These are phyloP conservation scores for Pao palembangensis DNA, from an alignment of 2,113 vertebrate genomes.

Conservation along the genomic window DNA sequence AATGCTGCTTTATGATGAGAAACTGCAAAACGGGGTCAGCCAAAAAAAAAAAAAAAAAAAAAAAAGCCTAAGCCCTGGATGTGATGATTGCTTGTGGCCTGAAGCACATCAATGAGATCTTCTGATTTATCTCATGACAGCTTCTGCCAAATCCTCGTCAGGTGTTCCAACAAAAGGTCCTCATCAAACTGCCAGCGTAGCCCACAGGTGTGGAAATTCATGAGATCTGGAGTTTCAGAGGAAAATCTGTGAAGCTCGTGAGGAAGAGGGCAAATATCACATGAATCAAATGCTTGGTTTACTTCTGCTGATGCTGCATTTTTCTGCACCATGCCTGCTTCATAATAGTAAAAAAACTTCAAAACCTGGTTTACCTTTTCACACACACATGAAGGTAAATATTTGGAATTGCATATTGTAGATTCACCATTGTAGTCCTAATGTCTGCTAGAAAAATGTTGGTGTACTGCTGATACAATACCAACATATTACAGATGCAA, in stretches of 20 bases:
- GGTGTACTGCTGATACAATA: too few species aligned
- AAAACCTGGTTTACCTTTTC: too few species aligned
- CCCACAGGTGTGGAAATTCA: constrained; percentile 23
- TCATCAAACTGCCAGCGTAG: constrained; percentile 14
- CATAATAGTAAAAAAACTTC: too few species aligned
- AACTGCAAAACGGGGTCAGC: not conserved
- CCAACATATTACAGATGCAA: too few species aligned
- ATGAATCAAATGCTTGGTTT: too few species aligned
- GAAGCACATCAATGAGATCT: constrained; percentile 17
- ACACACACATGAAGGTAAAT: too few species aligned
- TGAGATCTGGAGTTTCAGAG: not conserved
- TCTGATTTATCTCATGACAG: constrained; percentile 6
- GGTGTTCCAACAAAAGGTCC: not conserved
- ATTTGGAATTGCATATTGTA: too few species aligned
- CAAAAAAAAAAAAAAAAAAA: not conserved
- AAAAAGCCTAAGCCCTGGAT: not conserved
- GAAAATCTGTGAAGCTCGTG: constrained; percentile 9
- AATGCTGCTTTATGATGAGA: not conserved
- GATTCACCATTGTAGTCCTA: too few species aligned
- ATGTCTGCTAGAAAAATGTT: too few species aligned
- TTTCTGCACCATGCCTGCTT: too few species aligned
- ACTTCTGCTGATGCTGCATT: too few species aligned
- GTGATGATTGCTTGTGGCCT: constrained; percentile 5
- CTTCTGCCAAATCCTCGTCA: constrained; percentile 1
- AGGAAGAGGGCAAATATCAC: not conserved